phyloP scores from a whole-genome alignment of 2,797 vertebrate genomes.

The Anomalospiza imberbis region DNA sequence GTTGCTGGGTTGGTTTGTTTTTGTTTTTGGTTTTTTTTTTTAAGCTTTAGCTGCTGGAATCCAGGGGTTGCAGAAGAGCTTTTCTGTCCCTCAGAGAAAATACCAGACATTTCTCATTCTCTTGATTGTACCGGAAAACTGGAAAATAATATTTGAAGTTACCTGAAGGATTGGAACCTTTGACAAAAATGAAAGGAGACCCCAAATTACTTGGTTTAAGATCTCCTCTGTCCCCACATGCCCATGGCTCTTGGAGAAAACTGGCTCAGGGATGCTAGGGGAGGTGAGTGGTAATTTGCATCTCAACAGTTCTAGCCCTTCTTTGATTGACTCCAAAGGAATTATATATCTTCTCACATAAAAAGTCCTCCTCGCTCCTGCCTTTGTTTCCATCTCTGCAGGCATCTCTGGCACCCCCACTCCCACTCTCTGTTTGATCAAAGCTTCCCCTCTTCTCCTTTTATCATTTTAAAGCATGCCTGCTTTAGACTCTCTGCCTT shows the following conservation, averaged over 20 bases:
- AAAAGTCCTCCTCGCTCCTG: neutral
- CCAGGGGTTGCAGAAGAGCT: neutral
- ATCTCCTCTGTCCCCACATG: neutral
- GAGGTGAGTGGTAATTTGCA: conserved; percentile 1
- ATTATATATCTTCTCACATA: conserved; percentile 19
- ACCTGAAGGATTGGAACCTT: neutral
- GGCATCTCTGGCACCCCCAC: conserved; percentile 4
- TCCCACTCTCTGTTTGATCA: conserved; percentile 26
- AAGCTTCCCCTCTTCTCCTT: conserved; percentile 33
- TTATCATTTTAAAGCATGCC: neutral
- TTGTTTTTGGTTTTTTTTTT: neutral
- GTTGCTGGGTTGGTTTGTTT: neutral
- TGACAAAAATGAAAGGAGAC: neutral
- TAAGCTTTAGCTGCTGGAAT: neutral
- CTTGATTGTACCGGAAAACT: neutral
- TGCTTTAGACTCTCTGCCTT: neutral
- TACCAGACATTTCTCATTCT: neutral
- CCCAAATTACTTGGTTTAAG: neutral
- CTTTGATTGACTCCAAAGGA: conserved; percentile 38
- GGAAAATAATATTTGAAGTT: neutral
- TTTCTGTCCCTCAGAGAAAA: neutral
- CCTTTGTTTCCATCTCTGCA: conserved; percentile 34
- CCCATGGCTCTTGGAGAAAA: neutral
- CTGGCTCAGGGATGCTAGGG: neutral
- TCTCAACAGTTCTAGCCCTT: neutral